Evolutionary conservation across 2,888 invertebrate species (phyloP).

Genomic region (Eilema caniola): DNA sequence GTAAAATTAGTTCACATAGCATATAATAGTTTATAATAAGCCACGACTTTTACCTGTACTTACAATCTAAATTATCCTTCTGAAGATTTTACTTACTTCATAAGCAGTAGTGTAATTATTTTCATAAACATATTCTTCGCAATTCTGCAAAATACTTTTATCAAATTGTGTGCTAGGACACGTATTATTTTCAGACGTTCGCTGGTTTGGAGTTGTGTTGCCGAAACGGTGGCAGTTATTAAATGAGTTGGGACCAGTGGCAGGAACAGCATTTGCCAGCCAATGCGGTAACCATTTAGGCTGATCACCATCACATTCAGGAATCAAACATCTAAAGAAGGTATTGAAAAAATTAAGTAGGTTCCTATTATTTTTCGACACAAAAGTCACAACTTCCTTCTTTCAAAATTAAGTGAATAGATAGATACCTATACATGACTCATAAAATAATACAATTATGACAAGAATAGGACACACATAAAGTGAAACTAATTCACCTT

Average conservation of each 20-base stretch:
- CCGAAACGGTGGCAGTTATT: slow-evolving; percentile 81
- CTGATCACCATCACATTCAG: slow-evolving; percentile 58
- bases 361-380: no score
- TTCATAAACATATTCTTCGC: slow-evolving; percentile 70
- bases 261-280: slow-evolving; percentile 42
- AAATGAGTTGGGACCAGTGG: slow-evolving; percentile 51
- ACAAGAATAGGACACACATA: no score
- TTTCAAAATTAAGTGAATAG: no score
- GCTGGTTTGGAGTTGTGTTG: slow-evolving; percentile 30
- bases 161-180: slow-evolving; percentile 72
- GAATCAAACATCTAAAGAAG: slow-evolving; percentile 15
- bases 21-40: no score
- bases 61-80: no score
- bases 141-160: slow-evolving; percentile 46
- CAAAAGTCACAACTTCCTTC: no score
- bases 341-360: no score
- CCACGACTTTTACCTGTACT: no score
- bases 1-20: no score
- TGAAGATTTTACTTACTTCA: slow-evolving; percentile 63
- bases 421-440: no score
- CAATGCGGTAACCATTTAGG: slow-evolving; percentile 64
- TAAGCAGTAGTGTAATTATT: slow-evolving; percentile 72
- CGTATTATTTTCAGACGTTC: slow-evolving; percentile 21
- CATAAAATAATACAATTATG: no score
- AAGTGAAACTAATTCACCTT: no score